Base-by-base conservation (phyloP, 2,888 invertebrate genomes). In the Agrochola circellaris region DNA sequence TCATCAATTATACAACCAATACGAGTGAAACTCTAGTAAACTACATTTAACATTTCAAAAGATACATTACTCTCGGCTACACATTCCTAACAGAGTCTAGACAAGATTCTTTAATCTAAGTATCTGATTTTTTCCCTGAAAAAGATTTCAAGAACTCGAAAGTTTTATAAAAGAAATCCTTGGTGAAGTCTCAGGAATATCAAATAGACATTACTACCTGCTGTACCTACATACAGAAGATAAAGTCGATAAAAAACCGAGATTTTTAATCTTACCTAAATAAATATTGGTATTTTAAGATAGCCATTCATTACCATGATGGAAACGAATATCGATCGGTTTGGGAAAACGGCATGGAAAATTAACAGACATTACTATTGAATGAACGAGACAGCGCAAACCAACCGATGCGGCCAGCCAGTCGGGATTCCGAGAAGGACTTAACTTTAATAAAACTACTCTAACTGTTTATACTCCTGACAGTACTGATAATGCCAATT, bases 281-380 rank as follows among this genome's bases (percentile, higher is more conserved):
- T 34, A 62, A 67, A 74, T 26, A 61, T 34, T 74, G 26, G 48
- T n/a, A 51, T 60, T 75, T 45, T 26, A 34, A 48, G 5, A 38
- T 60, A 61, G n/a, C 8, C 64, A 60, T 72, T 67, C 20, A 69
- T 73, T 70, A 61, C 60, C 42, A 15, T 71, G 64, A 85, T 75
- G 65, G 38, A 71, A 73, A 74, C 70, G 45, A 70, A 79, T 79
- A 77, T 69, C 67, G 76, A 84, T 72, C 64, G 17, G n/a, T 34
- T 13, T 45, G 61, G 65, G 20, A 26, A 60, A 82, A 75, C 60
- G 65, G 79, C 72, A 64, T 62, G 42, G 76, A 73, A 76, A 75
- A 76, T 85, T 73, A 65, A 71, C 42, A 61, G 75, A 70, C 70
- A 76, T 86, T 62, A 85, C 42, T 66, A 64, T 68, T 69, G 65